These are phyloP conservation scores for Geothlypis trichas DNA, from an alignment of 2,113 vertebrate genomes.

Conservation along the genomic window DNA sequence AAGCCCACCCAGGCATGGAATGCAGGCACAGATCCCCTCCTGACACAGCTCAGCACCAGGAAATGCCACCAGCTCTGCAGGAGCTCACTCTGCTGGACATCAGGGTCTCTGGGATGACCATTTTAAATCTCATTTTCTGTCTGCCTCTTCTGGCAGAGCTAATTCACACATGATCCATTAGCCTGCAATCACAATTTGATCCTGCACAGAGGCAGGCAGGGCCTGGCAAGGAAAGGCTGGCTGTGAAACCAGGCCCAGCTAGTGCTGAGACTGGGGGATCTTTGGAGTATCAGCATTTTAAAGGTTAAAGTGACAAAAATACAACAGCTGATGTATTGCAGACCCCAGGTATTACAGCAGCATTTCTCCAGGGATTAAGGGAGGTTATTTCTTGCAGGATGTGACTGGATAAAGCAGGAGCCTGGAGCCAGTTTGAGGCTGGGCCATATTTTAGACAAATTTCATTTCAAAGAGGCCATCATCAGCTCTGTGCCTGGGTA, in stretches of 20 bases:
- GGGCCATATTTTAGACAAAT: constrained; percentile 11
- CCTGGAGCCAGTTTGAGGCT: not conserved
- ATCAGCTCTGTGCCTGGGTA: constrained; percentile 21
- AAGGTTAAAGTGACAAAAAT: not conserved
- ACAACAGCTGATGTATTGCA: not conserved
- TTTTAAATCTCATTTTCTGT: not conserved
- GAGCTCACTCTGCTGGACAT: not conserved
- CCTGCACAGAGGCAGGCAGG: not conserved
- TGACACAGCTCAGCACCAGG: not conserved
- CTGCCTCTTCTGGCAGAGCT: not conserved
- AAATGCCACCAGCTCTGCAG: not conserved
- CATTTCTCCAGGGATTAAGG: not conserved
- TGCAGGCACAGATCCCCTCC: not conserved
- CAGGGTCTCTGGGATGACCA: not conserved
- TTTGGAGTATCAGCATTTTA: not conserved
- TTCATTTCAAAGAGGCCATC: not conserved
- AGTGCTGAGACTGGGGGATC: not conserved
- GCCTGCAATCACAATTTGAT: not conserved
- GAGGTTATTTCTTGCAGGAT: not conserved
- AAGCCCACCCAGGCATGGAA: not conserved
- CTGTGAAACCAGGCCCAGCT: not conserved
- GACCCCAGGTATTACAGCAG: not conserved
- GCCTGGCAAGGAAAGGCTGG: not conserved
- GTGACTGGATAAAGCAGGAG: not conserved
- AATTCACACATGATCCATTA: not conserved